Evolutionary conservation across 2,113 vertebrate species (phyloP).

Genomic region (Indri indri): DNA sequence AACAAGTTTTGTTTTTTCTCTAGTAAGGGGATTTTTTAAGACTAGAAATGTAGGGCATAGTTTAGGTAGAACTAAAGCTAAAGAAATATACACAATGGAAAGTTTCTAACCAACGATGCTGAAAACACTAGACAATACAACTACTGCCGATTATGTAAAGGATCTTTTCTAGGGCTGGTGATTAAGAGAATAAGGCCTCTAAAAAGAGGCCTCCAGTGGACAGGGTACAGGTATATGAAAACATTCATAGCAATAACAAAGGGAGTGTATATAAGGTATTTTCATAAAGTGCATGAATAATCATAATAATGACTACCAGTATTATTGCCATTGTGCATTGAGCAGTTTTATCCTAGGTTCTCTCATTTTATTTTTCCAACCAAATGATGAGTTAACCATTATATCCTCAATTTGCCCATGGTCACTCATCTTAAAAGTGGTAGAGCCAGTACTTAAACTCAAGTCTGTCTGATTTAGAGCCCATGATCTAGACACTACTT

Average conservation of each 20-base stretch:
- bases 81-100: neutral
- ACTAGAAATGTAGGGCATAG: neutral
- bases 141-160: neutral
- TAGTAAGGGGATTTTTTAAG: neutral
- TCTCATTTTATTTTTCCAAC: neutral
- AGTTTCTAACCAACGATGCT: neutral
- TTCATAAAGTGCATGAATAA: neutral
- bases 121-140: neutral
- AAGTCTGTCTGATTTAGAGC: neutral
- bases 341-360: neutral
- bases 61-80: neutral
- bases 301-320: neutral
- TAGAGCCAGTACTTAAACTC: neutral
- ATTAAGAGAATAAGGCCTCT: neutral
- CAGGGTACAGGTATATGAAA: neutral
- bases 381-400: neutral
- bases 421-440: neutral
- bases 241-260: neutral
- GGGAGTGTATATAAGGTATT: neutral
- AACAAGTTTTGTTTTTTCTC: neutral
- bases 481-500: neutral
- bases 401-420: neutral
- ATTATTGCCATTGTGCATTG: neutral
- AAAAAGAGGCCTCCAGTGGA: neutral
- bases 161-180: neutral